Conservation (phyloP, 2,113 vertebrate species). For the Meles meles region DNA sequence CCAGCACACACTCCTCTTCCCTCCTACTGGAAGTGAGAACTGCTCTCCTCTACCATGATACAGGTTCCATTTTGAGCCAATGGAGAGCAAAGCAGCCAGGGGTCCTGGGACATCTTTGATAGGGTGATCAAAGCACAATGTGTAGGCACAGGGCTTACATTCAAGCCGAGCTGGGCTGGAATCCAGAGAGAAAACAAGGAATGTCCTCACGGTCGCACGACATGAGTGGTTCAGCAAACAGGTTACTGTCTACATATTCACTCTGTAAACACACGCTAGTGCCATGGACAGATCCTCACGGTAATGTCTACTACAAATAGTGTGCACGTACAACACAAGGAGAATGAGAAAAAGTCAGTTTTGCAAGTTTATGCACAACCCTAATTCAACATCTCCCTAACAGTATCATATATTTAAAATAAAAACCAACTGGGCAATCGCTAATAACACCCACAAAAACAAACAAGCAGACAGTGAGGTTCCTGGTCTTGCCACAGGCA, state of each 20-base stretch:
- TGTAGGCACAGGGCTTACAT: not conserved
- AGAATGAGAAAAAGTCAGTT: not conserved
- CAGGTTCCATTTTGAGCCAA: not conserved
- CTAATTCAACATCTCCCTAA: not conserved
- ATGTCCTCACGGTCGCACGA: not conserved
- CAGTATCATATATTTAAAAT: not conserved
- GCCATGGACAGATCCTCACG: fast-evolving
- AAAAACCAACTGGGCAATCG: not conserved
- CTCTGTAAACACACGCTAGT: not conserved
- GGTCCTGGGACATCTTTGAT: not conserved
- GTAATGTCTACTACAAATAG: fast-evolving
- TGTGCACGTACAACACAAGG: not conserved
- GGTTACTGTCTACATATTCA: not conserved
- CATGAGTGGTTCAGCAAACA: not conserved
- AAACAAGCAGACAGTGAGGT: too few relatives aligned
- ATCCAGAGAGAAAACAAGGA: not conserved
- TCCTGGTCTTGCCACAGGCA: not conserved
- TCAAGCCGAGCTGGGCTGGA: not conserved
- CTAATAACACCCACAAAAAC: not conserved
- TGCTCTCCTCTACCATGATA: not conserved
- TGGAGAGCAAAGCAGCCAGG: not conserved
- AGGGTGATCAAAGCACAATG: not conserved
- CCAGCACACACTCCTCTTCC: not conserved
- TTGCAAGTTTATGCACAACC: not conserved
- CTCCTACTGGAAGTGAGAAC: not conserved